Evolutionary conservation across 1,140 invertebrate species (phyloP), one percentile per base, ranked within the genome.

Genomic region (Cherax quadricarinatus): DNA sequence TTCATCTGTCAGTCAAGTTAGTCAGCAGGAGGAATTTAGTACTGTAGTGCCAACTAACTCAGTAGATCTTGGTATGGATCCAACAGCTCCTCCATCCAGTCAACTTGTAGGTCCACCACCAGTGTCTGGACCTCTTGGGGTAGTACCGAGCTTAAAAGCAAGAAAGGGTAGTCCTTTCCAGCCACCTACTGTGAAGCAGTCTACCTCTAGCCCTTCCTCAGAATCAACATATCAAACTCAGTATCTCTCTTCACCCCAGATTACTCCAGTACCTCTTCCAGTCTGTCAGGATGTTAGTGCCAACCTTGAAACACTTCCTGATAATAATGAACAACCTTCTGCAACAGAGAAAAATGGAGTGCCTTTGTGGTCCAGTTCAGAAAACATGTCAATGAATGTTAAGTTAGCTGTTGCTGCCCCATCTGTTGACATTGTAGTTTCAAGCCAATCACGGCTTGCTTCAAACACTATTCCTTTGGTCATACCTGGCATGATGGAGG

Each of bases 91-190:
- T 18, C 92, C 82, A 1, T 24, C 73, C 10, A 70, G 53, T 16
- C 30, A 14, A 9, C 83, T 87, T 80, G 73, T 86, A 21, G 87
- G 70, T 62, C 92, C 92, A 18, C 90, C 85, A 53, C 90, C 91
- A 49, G 62, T 78, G 21, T 53, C 79, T 49, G 92, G 88, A n/a
- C 92, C 92, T 53, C 70, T 81, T 49, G 92, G 88, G 66, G 78
- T 79, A 62, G 80, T 91, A 24, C 62, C 84, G 41, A 90, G 70
- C 62, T 62, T 93, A 14, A 89, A 60, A 70, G 82, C 88, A 51
- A 85, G 92, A 24, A 93, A 91, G 30, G 88, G 92, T 30, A 93
- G 92, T 83, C 92, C 92, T 51, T 93, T 93, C 85, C 92, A 93
- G 51, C 92, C 92, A 21, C 92, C 88, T 18, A 6, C 30, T n/a